Base-by-base conservation (phyloP, 2,113 vertebrate species). In the Dasyprocta punctata region DNA sequence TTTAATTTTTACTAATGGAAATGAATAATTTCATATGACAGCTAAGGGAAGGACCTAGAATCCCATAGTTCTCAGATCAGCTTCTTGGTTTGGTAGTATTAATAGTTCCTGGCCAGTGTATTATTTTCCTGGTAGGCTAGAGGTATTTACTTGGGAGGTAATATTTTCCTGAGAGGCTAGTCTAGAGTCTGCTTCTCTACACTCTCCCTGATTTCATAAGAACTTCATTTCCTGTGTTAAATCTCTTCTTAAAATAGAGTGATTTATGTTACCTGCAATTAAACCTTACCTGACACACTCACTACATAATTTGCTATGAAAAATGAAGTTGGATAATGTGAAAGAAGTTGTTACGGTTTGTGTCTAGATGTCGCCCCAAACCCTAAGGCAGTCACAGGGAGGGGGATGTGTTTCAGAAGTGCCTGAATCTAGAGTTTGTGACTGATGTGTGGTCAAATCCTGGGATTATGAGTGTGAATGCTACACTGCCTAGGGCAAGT, bases 1-100 rank as follows among this genome's bases (percentile, higher is more conserved):
- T 56, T 73, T 91, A 52, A 67, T 90, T 94, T 94, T 84, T 61
- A 28, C 58, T 94, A 41, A 65, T 52, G 16, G 5, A 78, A 87
- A 33, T 56, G 80, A 80, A 67, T 81, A 63, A 16, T 93, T 84
- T 96, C 38, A 49, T 22, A 28, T 83, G 60, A 56, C 14, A 58
- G 33, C 22, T 58, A 13, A 54, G 67, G 63, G 65, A 67, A 26
- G 41, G 19, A 63, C 63, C 83, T 54, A 63, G n/a, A 77, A 92
- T 52, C n/a, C n/a, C 11, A 6, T 17, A 19, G 7, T 78, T 47
- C 71, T 71, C 82, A 90, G 16, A 85, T 47, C 54, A 91, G 24
- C 69, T 88, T 80, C 33, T 83, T 63, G 9, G 26, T 7, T 41
- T 24, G 7, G 47, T 11, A 9, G 44, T 61, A 30, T 83, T 10